Evolutionary conservation across 2,797 vertebrate genomes (phyloP), one percentile per base, ranked within the genome.

Genomic region (Lepus oiostolus): DNA sequence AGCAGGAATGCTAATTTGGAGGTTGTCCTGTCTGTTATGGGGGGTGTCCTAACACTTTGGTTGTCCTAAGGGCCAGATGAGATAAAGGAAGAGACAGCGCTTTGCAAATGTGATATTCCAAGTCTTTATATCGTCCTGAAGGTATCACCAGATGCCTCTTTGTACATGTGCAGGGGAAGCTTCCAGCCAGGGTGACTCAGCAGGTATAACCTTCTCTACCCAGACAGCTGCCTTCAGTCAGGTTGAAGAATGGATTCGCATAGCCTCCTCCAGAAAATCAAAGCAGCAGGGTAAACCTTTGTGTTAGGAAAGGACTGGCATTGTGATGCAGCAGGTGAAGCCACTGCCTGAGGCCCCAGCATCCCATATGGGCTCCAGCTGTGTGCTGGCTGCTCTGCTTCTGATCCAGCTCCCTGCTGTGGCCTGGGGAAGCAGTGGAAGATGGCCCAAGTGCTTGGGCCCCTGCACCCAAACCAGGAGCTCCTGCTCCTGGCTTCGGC

Each of bases 41-140:
- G 42, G 42, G 42, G 42, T 47, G 42, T 47, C 42, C 42, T 47
- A 47, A 47, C 42, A 47, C 42, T 47, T 47, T 47, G 42, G 4
- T 17, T 84, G 22, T 63, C 77, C 19, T 30, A 54, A 88, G 68
- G 68, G 60, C 32, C 60, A 71, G 54, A 77, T 68, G 75, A 87
- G 50, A 67, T 58, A 32, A 92, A 80, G 10, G n/a, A 93, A 94
- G 67, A 83, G 86, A 96, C 70, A 92, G 26, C 24, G 42, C 50
- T 83, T 95, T 93, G 68, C 35, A 76, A 83, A 94, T 35, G 28
- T 85, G 72, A 67, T 82, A 42, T 83, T 89, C 42, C 24, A 62
- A 90, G 32, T 87, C 71, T 76, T 85, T 77, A 50, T 50, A 80
- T 22, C 38, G 38, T 24, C 21, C 32, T 82, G 30, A 75, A 62